Evolutionary conservation across 35 echinoderm and acorn worm genomes (phyloP).

Genomic region (Diadema setosum): DNA sequence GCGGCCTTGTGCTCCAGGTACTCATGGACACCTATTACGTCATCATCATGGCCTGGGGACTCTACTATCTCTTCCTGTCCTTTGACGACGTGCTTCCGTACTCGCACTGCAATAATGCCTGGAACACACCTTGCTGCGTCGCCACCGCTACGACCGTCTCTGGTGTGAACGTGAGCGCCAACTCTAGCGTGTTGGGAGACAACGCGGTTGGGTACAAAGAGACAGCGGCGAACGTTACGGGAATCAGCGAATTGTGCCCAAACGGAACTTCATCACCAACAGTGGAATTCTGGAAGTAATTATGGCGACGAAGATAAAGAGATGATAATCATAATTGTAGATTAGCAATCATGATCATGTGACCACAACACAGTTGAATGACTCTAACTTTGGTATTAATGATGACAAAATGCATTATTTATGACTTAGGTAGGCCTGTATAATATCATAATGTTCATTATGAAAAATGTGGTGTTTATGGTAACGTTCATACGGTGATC

Average conservation of each 20-base stretch:
- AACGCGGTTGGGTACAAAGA: not conserved
- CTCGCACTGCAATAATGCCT: constrained; percentile 31
- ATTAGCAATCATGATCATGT: too few species aligned
- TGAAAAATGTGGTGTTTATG: too few species aligned
- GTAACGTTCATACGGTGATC: too few species aligned
- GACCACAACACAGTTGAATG: too few species aligned
- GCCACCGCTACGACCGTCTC: not conserved
- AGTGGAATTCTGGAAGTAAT: constrained; percentile 78
- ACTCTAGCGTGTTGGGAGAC: not conserved
- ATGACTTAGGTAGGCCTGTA: too few species aligned
- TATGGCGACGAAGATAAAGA: not conserved
- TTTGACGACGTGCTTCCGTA: constrained; percentile 37
- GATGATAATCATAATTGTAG: not conserved
- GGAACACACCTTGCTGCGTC: constrained; percentile 42
- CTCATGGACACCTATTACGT: constrained; percentile 40
- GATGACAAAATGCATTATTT: too few species aligned
- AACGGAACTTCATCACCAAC: constrained; percentile 20
- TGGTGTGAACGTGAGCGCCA: constrained; percentile 21
- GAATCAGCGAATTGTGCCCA: not conserved
- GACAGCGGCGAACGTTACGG: not conserved
- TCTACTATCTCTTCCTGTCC: constrained; percentile 46
- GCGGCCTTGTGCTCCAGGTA: constrained; percentile 10
- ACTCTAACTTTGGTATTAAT: too few species aligned
- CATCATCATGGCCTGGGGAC: constrained; percentile 52
- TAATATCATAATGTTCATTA: too few species aligned